Base-by-base conservation (phyloP, 1,140 invertebrate species). In the Vollenhovia emeryi region DNA sequence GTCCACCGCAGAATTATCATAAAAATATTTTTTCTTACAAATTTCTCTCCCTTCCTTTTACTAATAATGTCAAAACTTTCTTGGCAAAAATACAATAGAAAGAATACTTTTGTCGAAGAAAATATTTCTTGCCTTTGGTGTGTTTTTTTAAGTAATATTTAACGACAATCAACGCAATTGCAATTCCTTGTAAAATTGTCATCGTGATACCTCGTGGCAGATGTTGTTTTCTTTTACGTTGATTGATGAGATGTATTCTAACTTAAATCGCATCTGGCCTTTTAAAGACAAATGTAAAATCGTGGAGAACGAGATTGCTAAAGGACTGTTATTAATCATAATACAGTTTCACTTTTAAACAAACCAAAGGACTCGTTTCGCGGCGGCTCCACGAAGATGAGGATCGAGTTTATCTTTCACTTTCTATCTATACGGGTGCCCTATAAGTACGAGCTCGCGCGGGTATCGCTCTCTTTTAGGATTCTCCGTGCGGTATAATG, bases 401-500 rank as follows among this genome's bases (percentile, higher is more conserved):
- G n/a, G 36, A 30, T 45, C n/a, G 21, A 30, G 36, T 80, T 80
- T 80, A 80, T 48, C 66, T 66, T 71, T 82, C 45, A 64, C 69
- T 87, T 59, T 27, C 48, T 33, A 40, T 55, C 59, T 18, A 66
- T 85, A 71, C 24, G 59, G 57, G 43, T 36, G 30, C n/a, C 43
- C 59, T 66, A 45, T 48, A 59, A 68, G 33, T 40, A 33, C 43
- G 24, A 50, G 43, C 36, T 45, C 50, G 48, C 52, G 43, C 30
- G 45, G 21, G 59, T 64, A 66, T 30, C 33, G 33, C 57, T 82
- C 40, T 68, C 66, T 82, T 73, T 73, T 48, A 48, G 74, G 66
- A 86, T 82, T 55, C 66, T 64, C 66, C 9, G 36, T 50, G 45
- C 68, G 68, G 86, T 83, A 87, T 87, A 87, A 87, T 83, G 85